Percentiles rank a stretch among this genome's conserved stretches.
Evolutionary conservation across 2,113 vertebrate species (phyloP).

Genomic region (Stegastes partitus): DNA sequence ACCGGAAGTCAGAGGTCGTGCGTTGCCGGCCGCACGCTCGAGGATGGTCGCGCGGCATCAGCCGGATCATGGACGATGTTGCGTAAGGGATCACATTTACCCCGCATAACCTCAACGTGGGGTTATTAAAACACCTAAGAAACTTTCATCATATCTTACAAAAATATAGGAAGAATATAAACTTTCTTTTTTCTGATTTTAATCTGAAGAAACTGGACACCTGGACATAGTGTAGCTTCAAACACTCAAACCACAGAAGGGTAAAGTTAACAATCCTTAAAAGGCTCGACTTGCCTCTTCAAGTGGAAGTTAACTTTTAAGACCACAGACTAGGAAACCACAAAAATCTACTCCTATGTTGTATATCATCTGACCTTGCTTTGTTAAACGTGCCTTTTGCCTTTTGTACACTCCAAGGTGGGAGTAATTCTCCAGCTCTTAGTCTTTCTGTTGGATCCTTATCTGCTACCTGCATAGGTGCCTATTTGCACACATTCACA

Average conservation of each 20-base stretch:
- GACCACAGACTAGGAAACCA: not conserved
- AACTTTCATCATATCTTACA: no score
- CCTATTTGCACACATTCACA: constrained; percentile 7
- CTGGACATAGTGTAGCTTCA: constrained; percentile 7
- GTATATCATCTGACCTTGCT: not conserved
- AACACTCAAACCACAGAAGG: constrained; percentile 2
- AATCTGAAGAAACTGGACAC: not conserved
- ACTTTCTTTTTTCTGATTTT: not conserved
- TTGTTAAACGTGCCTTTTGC: constrained; percentile 17
- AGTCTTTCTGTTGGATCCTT: constrained; percentile 19
- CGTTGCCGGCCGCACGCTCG: not conserved
- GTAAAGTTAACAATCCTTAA: not conserved
- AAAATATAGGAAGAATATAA: not conserved
- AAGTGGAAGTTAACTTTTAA: no score
- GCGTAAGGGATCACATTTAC: not conserved
- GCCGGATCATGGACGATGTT: not conserved
- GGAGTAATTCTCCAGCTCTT: not conserved
- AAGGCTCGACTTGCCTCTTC: not conserved
- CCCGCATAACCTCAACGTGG: no score
- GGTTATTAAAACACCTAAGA: not conserved
- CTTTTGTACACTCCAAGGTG: not conserved
- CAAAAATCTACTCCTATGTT: not conserved
- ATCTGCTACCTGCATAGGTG: not conserved
- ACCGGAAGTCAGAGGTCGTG: constrained; percentile 4
- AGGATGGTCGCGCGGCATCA: constrained; percentile 10